Conservation (phyloP, 2,113 vertebrate genomes). For the Leucopsar rothschildi region DNA sequence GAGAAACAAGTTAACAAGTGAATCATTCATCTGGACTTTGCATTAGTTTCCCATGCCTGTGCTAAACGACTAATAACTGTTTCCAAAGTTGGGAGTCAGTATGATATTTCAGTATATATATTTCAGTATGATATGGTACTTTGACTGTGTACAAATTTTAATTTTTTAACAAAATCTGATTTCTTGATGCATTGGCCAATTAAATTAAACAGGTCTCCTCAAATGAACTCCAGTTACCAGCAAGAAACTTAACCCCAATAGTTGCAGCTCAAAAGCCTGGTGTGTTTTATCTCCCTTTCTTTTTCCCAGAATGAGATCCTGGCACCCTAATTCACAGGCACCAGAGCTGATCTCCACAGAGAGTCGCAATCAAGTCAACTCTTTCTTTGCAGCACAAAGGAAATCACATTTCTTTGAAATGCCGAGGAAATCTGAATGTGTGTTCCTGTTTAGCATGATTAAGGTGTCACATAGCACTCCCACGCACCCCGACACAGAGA, state of each 20-base stretch:
- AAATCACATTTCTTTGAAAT: slow-evolving; percentile 67
- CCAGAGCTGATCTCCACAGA: slow-evolving; percentile 1
- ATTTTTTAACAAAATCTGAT: background rate
- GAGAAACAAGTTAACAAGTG: background rate
- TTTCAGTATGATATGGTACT: background rate
- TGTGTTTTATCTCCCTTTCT: background rate
- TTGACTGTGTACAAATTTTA: background rate
- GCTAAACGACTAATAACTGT: background rate
- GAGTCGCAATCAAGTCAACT: slow-evolving; percentile 45
- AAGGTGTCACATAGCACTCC: slow-evolving; percentile 69
- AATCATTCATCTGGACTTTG: background rate
- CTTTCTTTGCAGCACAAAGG: slow-evolving; percentile 59
- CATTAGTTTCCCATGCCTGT: background rate
- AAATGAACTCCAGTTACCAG: background rate
- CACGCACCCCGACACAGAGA: slow-evolving; percentile 58
- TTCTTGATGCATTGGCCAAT: background rate
- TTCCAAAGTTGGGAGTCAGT: background rate
- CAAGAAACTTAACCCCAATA: background rate
- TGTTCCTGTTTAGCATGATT: slow-evolving; percentile 68
- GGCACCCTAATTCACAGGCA: slow-evolving; percentile 5
- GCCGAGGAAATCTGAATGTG: slow-evolving; percentile 53
- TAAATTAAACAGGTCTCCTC: background rate
- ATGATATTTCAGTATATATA: background rate
- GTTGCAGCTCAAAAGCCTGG: background rate
- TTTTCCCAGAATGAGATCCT: slow-evolving; percentile 6